Evolutionary conservation across 2,113 vertebrate species (phyloP).

Genomic region (Semicossyphus pulcher): DNA sequence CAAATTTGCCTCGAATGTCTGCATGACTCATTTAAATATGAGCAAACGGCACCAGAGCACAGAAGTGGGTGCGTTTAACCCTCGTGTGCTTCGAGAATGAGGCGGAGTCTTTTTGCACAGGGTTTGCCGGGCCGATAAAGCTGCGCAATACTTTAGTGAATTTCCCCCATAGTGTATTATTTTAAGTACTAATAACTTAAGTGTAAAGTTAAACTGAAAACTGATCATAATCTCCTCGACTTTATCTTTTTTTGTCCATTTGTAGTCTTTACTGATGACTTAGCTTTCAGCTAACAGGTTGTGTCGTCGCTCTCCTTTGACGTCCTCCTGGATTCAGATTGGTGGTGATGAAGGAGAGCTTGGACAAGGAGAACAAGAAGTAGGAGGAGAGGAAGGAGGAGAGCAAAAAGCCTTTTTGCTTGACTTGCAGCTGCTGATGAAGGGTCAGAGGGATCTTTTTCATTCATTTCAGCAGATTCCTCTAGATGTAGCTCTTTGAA

Average conservation of each 20-base stretch:
- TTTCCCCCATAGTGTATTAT: too few species aligned
- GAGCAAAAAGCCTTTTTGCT: conserved; percentile 24
- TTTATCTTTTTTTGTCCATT: neutral
- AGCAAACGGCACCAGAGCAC: too few species aligned
- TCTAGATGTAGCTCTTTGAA: conserved; percentile 47
- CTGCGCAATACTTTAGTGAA: too few species aligned
- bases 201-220: too few species aligned
- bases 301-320: conserved; percentile 38
- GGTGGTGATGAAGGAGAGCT: conserved; percentile 26
- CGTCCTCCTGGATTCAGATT: conserved; percentile 35
- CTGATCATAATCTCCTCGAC: neutral
- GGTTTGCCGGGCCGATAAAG: too few species aligned
- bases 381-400: conserved; percentile 1
- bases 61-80: too few species aligned
- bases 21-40: too few species aligned
- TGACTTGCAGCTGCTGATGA: conserved; percentile 35
- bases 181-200: too few species aligned
- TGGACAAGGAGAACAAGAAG: conserved; percentile 29
- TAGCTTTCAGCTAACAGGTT: neutral
- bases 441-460: conserved; percentile 21
- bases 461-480: conserved; percentile 38
- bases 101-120: too few species aligned
- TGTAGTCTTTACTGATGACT: neutral
- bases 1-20: too few species aligned
- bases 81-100: too few species aligned